Percentiles rank a stretch among this genome's conserved stretches.
Conservation (phyloP, 64 coral and sea anemone genomes). For the Dendronephthya gigantea region DNA sequence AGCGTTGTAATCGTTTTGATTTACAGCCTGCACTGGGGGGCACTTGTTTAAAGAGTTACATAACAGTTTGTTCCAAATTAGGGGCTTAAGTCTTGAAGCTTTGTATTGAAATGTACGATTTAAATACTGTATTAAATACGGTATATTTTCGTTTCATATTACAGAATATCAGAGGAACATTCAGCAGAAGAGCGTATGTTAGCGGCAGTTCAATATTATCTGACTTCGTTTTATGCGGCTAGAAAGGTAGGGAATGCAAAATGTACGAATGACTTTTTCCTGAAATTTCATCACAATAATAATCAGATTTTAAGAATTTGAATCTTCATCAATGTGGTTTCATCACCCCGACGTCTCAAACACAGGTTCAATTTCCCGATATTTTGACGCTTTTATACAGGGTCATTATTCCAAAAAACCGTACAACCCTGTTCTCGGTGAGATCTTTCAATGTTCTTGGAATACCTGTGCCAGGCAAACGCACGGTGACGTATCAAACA, state of each 20-base stretch:
- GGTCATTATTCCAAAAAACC: slow-evolving; percentile 86
- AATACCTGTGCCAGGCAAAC: slow-evolving; percentile 37
- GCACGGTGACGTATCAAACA: neutral
- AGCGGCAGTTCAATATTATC: slow-evolving; percentile 80
- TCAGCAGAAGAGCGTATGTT: slow-evolving; percentile 93
- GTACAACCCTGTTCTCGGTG: slow-evolving; percentile 92
- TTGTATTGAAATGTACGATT: too few relatives aligned
- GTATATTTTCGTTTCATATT: neutral
- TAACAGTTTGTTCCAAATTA: too few relatives aligned
- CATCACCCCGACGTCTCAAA: too few relatives aligned
- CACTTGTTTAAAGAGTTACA: too few relatives aligned
- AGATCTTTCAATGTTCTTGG: slow-evolving; percentile 85
- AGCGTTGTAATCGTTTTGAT: too few relatives aligned
- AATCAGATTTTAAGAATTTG: too few relatives aligned
- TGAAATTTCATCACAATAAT: too few relatives aligned
- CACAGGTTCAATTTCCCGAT: too few relatives aligned
- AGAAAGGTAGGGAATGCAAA: slow-evolving; percentile 63
- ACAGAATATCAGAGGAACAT: slow-evolving; percentile 72
- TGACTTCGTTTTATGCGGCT: slow-evolving; percentile 80
- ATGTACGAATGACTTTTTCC: too few relatives aligned
- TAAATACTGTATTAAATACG: neutral
- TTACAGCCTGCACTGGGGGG: too few relatives aligned
- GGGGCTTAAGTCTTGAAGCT: neutral
- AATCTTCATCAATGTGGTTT: too few relatives aligned
- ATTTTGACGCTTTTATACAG: slow-evolving; percentile 7